A percentile compares a stretch with the other conserved stretches of the same genome.
Conservation (phyloP, 2,797 vertebrate species). For the Morus bassanus region DNA sequence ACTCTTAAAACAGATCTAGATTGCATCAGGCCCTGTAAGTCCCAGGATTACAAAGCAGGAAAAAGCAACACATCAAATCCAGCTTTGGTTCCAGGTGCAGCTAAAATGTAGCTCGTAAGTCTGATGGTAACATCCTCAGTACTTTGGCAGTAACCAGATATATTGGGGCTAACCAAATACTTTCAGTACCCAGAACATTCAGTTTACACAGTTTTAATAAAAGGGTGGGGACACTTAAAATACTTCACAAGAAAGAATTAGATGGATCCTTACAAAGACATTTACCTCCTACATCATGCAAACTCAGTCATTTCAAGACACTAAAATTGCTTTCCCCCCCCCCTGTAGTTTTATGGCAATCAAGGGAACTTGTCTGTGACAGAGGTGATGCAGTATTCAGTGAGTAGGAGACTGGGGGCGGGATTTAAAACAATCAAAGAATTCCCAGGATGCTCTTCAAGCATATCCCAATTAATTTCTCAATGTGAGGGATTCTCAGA, state of each 20-base stretch:
- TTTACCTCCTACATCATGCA: neutral
- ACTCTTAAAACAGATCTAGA: neutral
- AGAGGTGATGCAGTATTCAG: neutral
- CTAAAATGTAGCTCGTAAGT: neutral
- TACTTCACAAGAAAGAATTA: neutral
- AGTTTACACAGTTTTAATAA: neutral
- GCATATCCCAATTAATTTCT: neutral
- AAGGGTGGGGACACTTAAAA: neutral
- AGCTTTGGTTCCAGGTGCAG: neutral
- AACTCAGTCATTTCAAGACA: neutral
- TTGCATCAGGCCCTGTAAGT: neutral
- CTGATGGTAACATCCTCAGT: neutral
- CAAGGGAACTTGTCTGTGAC: neutral
- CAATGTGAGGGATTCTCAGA: neutral
- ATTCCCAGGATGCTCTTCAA: neutral
- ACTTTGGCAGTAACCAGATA: neutral
- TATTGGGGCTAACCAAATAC: neutral
- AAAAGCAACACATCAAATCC: neutral
- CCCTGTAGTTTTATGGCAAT: neutral
- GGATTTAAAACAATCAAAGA: conserved; percentile 4
- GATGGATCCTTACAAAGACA: neutral
- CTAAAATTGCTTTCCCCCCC: neutral
- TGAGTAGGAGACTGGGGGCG: neutral
- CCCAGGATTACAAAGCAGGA: neutral
- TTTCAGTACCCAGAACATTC: neutral